Evolutionary conservation across 2,113 vertebrate species (phyloP).

Genomic region (Gorsachius goisagi): DNA sequence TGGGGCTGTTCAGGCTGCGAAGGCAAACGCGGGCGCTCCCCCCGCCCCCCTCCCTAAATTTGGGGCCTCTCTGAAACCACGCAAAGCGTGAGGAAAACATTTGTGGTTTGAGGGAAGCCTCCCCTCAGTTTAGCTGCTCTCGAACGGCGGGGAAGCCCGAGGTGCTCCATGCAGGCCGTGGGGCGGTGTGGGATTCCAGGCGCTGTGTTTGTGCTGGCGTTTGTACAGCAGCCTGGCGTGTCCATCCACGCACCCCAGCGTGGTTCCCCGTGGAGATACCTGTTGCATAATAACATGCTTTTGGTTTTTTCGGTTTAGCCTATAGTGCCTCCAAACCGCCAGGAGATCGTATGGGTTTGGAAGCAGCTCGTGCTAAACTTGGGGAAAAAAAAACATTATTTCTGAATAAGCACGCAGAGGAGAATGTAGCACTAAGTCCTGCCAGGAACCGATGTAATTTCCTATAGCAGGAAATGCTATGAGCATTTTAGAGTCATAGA

Average conservation of each 20-base stretch:
- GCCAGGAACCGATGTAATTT: background rate
- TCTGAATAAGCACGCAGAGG: background rate
- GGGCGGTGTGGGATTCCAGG: accelerated
- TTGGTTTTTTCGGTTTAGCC: too few relatives aligned
- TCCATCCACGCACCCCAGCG: accelerated
- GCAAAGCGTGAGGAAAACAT: accelerated
- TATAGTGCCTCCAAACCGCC: accelerated
- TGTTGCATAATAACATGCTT: accelerated
- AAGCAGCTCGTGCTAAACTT: background rate
- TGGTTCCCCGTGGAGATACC: accelerated
- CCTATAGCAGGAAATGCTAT: background rate
- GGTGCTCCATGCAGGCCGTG: accelerated
- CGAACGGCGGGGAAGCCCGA: accelerated
- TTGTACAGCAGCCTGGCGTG: background rate
- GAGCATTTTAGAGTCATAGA: too few relatives aligned
- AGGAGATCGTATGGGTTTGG: accelerated
- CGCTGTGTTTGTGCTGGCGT: accelerated
- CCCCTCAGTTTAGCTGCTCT: accelerated
- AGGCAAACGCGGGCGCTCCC: accelerated
- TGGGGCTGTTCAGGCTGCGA: accelerated
- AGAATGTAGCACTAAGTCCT: background rate
- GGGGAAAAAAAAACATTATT: background rate
- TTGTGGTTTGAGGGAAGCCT: accelerated
- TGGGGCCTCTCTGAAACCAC: accelerated
- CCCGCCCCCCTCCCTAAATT: accelerated